A percentile compares a stretch with the other conserved stretches of the same genome.
These are phyloP conservation scores for Theodoxus fluviatilis DNA, from an alignment of 2,888 invertebrate genomes.

Conservation along the genomic window DNA sequence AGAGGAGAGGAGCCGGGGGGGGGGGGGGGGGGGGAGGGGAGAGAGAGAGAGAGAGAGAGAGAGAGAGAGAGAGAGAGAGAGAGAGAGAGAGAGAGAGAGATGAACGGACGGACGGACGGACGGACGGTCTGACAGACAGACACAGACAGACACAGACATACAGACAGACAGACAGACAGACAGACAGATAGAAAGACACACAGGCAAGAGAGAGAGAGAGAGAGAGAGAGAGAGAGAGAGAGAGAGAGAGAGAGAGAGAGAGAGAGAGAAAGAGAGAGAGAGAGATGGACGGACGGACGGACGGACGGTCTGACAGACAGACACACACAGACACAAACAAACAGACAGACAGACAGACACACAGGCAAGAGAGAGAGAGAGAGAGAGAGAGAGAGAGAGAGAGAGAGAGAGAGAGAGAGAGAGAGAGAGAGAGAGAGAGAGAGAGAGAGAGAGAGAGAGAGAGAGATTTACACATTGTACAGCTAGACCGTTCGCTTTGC, in stretches of 20 bases:
- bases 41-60: constrained; percentile 1
- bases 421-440: constrained; percentile 15
- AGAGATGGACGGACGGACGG: not conserved
- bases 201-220: not conserved
- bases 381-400: constrained; percentile 6
- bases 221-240: constrained; percentile 14
- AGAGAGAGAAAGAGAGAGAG: constrained; percentile 4
- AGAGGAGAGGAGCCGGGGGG: not conserved
- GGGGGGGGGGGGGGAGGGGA: not conserved
- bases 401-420: constrained; percentile 19
- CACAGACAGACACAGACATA: constrained; percentile 11
- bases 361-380: not conserved
- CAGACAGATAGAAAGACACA: not conserved
- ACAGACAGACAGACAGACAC: not conserved
- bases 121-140: not conserved
- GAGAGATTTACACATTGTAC: no score
- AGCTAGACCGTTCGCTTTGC: no score
- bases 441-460: constrained; percentile 3
- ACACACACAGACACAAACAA: constrained; percentile 6
- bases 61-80: constrained; percentile 7
- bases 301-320: not conserved
- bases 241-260: constrained; percentile 20
- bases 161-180: not conserved
- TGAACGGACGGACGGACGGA: not conserved
- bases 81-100: constrained; percentile 1